A percentile compares a stretch with the other conserved stretches of the same genome.
phyloP scores from a whole-genome alignment of 1,140 invertebrate genomes.

The Acromyrmex charruanus region DNA sequence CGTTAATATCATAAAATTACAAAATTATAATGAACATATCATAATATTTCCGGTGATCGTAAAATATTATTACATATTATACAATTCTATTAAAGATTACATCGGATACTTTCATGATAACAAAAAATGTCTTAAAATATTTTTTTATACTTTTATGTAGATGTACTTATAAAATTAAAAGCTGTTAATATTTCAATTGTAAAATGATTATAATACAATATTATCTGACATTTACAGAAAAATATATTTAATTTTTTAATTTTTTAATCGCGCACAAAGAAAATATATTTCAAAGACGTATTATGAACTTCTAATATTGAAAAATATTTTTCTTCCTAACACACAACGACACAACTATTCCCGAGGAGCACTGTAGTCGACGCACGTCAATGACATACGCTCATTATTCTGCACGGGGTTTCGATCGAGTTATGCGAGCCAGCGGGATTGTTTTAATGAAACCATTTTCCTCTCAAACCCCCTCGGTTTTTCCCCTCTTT shows the following conservation, averaged over 20 bases:
- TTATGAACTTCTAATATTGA: background rate
- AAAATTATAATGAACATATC: background rate
- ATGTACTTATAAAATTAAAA: background rate
- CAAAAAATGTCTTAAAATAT: background rate
- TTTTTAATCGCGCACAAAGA: background rate
- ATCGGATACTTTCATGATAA: background rate
- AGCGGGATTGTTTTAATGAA: slow-evolving; percentile 80
- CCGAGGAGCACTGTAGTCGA: slow-evolving; percentile 52
- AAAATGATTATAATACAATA: slow-evolving; percentile 33
- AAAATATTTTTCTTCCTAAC: background rate
- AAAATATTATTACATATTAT: background rate
- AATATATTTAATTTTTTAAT: background rate
- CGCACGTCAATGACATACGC: slow-evolving; percentile 69
- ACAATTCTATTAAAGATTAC: background rate
- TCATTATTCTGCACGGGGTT: slow-evolving; percentile 79
- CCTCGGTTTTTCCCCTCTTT: slow-evolving; percentile 51
- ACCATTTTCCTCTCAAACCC: slow-evolving; percentile 76
- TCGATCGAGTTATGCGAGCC: slow-evolving; percentile 75
- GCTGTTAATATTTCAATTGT: background rate
- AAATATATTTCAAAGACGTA: too few relatives aligned
- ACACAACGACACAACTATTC: background rate
- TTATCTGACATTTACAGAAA: background rate
- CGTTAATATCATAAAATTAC: background rate
- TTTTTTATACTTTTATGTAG: background rate
- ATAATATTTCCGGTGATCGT: background rate